phyloP scores from a whole-genome alignment of 2,113 vertebrate species.

The Leptodactylus fuscus region DNA sequence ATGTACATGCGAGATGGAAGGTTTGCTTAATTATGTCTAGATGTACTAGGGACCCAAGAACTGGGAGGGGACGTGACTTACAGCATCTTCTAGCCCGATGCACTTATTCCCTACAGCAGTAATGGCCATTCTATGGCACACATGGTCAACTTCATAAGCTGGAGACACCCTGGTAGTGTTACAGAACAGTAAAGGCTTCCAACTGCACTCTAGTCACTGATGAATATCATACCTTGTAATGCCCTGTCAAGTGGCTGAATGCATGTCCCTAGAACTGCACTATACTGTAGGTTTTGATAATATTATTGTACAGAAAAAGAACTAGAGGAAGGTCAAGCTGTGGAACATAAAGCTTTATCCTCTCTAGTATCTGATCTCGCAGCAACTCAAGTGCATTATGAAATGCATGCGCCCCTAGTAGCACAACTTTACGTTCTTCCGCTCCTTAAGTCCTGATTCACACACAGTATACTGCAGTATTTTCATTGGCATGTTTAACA shows the following conservation, averaged over 20 bases:
- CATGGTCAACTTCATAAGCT: no score
- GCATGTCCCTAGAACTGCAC: neutral
- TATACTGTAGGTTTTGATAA: neutral
- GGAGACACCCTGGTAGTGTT: neutral
- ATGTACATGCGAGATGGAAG: no score
- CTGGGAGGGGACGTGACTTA: neutral
- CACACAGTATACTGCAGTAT: no score
- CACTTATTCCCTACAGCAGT: neutral
- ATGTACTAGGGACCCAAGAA: no score
- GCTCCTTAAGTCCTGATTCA: neutral
- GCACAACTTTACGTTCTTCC: neutral
- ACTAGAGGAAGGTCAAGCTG: neutral
- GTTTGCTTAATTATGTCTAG: no score
- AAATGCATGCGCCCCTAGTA: neutral
- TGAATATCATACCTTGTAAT: neutral
- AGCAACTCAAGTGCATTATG: neutral
- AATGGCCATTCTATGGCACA: neutral
- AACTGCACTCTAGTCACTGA: neutral
- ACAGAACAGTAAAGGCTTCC: neutral
- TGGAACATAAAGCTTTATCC: neutral
- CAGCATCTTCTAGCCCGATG: neutral
- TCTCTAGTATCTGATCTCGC: neutral
- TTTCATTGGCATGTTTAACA: no score
- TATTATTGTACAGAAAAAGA: neutral
- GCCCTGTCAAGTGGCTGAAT: slow-evolving; percentile 1